Evolutionary conservation across 30 jellyfish, hydroid and myxozoan species (phyloP).

Genomic region (Catostylus mosaicus): DNA sequence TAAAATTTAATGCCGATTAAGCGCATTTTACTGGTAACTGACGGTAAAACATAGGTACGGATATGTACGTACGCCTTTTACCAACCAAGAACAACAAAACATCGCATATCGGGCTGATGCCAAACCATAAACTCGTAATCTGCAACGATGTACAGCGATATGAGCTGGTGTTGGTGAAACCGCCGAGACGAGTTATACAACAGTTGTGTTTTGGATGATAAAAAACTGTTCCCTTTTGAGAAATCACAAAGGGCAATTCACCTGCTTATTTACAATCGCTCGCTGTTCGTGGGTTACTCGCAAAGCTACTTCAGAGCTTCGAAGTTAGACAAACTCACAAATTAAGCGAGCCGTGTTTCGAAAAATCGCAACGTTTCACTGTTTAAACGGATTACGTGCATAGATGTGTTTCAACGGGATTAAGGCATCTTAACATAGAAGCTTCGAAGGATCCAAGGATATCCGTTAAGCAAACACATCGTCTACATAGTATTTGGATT

Average conservation of each 20-base stretch:
- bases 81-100: constrained; percentile 29
- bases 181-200: constrained; percentile 7
- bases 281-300: constrained; percentile 22
- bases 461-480: not conserved
- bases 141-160: not conserved
- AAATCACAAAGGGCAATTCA: constrained; percentile 16
- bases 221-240: not conserved
- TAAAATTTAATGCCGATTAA: constrained; percentile 58
- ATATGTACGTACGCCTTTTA: constrained; percentile 18
- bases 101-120: not conserved
- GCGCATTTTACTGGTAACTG: constrained; percentile 64
- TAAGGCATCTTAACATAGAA: not conserved
- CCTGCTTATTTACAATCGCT: constrained; percentile 44
- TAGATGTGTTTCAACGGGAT: constrained; percentile 1
- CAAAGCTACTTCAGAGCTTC: not conserved
- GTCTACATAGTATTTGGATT: not conserved
- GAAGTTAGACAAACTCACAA: constrained; percentile 10
- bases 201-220: constrained; percentile 9
- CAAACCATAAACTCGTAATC: not conserved
- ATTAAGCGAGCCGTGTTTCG: not conserved
- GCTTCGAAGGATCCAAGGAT: not conserved
- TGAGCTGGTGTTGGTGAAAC: not conserved
- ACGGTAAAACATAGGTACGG: constrained; percentile 12
- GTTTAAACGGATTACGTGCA: constrained; percentile 1
- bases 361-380: constrained; percentile 8